Percentiles rank a stretch among this genome's conserved stretches.
Evolutionary conservation across 2,888 invertebrate genomes (phyloP).

Genomic region (Dolomedes plantarius): DNA sequence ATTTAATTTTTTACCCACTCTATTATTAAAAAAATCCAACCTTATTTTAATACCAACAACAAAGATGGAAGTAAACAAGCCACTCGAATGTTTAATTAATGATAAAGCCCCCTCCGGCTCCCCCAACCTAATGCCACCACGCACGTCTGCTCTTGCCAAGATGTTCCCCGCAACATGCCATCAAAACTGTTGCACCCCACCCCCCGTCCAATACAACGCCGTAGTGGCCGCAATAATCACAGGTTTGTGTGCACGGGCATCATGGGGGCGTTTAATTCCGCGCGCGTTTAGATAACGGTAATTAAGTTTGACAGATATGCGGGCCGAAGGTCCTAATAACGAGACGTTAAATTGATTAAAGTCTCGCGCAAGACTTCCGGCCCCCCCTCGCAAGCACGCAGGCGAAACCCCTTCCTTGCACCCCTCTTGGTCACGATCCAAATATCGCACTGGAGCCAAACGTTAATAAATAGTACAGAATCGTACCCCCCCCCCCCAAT

Average conservation of each 20-base stretch:
- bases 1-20: too few relatives aligned
- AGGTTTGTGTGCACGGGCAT: background rate
- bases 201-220: too few relatives aligned
- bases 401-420: background rate
- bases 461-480: too few relatives aligned
- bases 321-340: background rate
- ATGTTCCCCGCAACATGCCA: background rate
- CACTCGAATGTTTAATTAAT: too few relatives aligned
- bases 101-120: too few relatives aligned
- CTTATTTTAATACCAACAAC: too few relatives aligned
- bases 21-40: too few relatives aligned
- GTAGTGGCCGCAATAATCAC: background rate
- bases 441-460: too few relatives aligned
- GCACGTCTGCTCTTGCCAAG: background rate
- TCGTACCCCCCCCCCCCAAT: too few relatives aligned
- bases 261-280: constrained; percentile 29
- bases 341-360: constrained; percentile 1
- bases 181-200: too few relatives aligned
- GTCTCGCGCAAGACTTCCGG: background rate
- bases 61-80: too few relatives aligned
- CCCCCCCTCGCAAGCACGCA: background rate
- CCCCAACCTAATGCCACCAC: too few relatives aligned
- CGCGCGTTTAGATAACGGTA: constrained; percentile 34
- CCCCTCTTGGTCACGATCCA: background rate
- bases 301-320: constrained; percentile 64